Conservation (phyloP, 2,888 invertebrate species). For the Aphidius colemani region DNA sequence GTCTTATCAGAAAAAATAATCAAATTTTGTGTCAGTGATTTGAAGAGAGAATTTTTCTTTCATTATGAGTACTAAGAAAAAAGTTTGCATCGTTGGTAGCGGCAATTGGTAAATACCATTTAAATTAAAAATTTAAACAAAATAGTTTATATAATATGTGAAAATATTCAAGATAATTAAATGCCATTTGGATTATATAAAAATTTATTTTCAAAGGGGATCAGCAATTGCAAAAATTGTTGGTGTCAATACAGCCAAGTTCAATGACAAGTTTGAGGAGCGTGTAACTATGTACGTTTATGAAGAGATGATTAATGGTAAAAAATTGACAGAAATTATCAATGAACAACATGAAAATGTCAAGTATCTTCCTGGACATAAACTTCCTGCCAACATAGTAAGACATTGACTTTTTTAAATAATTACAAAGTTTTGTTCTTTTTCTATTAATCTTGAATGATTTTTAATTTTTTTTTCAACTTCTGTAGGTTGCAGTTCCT, state of each 20-base stretch:
- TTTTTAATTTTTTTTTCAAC: not conserved
- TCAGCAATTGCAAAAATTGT: constrained; percentile 99
- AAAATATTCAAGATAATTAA: constrained; percentile 4
- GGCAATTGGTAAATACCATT: constrained; percentile 62
- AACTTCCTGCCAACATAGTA: constrained; percentile 92
- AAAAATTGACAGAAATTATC: constrained; percentile 96
- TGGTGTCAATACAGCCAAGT: constrained; percentile 80
- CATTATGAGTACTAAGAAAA: constrained; percentile 53
- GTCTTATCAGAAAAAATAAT: constrained; percentile 14
- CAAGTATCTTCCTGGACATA: constrained; percentile 96
- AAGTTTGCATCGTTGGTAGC: constrained; percentile 64
- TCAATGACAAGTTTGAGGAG: constrained; percentile 81
- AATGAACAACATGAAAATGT: constrained; percentile 97
- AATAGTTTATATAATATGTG: not conserved
- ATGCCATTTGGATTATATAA: constrained; percentile 12
- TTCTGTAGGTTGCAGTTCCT: constrained; percentile 67
- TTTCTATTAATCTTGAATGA: not conserved
- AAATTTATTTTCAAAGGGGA: constrained; percentile 70
- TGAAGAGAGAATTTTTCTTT: not conserved
- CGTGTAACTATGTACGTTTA: constrained; percentile 95
- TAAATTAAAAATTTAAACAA: constrained; percentile 4
- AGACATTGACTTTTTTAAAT: constrained; percentile 62
- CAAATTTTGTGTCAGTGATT: not conserved
- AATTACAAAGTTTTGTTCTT: no score
- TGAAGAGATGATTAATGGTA: constrained; percentile 91